These are phyloP conservation scores for Notolabrus celidotus DNA, from an alignment of 2,797 vertebrate genomes.

Conservation along the genomic window DNA sequence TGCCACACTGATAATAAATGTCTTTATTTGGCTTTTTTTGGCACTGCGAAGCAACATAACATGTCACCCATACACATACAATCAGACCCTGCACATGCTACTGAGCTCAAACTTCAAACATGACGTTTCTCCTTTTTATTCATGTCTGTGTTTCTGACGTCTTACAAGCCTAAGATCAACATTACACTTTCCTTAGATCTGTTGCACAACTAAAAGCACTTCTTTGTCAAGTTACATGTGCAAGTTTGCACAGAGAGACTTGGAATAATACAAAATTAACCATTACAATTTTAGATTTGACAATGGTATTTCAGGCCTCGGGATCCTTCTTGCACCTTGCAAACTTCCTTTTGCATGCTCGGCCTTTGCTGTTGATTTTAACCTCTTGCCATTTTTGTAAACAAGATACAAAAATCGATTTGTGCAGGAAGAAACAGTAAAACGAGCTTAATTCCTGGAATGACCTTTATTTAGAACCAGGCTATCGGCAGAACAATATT, in stretches of 20 bases:
- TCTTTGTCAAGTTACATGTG: background rate
- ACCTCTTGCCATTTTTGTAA: conserved; percentile 4
- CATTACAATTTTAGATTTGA: background rate
- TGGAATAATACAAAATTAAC: conserved; percentile 39
- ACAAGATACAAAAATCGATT: conserved; percentile 12
- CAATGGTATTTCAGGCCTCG: conserved; percentile 2
- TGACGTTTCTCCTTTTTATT: conserved; percentile 39
- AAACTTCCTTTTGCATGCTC: background rate
- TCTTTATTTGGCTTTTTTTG: conserved; percentile 71
- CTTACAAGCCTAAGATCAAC: conserved; percentile 44
- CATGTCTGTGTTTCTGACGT: conserved; percentile 24
- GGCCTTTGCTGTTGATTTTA: conserved; percentile 6
- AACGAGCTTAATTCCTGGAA: conserved; percentile 59
- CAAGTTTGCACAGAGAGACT: conserved; percentile 38
- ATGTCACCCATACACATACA: conserved; percentile 37
- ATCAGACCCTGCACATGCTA: conserved; percentile 43
- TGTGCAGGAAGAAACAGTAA: conserved; percentile 26
- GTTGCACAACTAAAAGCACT: conserved; percentile 30
- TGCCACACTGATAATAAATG: conserved; percentile 38
- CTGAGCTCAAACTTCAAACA: conserved; percentile 55
- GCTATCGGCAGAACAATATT: conserved; percentile 20
- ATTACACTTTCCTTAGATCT: conserved; percentile 48
- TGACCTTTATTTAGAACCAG: conserved; percentile 62
- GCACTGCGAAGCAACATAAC: conserved; percentile 51
- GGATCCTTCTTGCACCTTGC: background rate